Conservation (phyloP, 2,888 invertebrate genomes). For the Drosophila atroscutellata region DNA sequence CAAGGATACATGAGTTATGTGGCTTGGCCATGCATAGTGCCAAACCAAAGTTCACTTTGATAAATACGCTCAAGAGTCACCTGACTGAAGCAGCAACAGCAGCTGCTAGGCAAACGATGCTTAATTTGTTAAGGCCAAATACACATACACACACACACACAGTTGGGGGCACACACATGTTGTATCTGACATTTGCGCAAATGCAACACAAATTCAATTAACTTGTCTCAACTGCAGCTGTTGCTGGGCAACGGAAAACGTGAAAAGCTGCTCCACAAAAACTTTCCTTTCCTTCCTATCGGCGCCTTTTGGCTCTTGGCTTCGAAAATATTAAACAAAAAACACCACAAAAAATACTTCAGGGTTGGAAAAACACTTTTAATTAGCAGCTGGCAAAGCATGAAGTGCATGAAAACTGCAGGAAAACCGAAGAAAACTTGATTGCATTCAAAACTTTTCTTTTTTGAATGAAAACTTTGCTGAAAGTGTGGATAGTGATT, state of each 20-base stretch:
- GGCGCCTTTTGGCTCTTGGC: constrained; percentile 16
- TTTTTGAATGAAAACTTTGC: constrained; percentile 11
- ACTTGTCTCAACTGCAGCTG: constrained; percentile 42
- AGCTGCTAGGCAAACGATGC: constrained; percentile 55
- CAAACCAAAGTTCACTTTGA: constrained; percentile 59
- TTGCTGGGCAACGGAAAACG: constrained; percentile 51
- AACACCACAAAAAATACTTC: background rate
- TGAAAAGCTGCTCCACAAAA: constrained; percentile 38
- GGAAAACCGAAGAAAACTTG: constrained; percentile 6
- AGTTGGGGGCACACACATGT: constrained; percentile 7
- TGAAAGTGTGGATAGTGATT: background rate
- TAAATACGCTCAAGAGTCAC: constrained; percentile 64
- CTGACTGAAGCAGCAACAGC: constrained; percentile 43
- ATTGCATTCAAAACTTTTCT: constrained; percentile 23
- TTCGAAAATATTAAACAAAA: constrained; percentile 13
- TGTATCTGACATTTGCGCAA: constrained; percentile 53
- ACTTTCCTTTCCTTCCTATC: constrained; percentile 22
- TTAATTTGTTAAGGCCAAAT: constrained; percentile 66
- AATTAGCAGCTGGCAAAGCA: constrained; percentile 53
- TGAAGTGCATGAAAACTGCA: constrained; percentile 6
- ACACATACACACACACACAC: constrained; percentile 11
- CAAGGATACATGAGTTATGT: constrained; percentile 58
- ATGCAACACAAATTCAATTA: constrained; percentile 73
- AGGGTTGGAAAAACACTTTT: constrained; percentile 23
- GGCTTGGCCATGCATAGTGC: constrained; percentile 63